Percentiles rank a stretch among this genome's conserved stretches.
phyloP scores from a whole-genome alignment of 2,888 invertebrate genomes.

The Melangyna quadrimaculata region DNA sequence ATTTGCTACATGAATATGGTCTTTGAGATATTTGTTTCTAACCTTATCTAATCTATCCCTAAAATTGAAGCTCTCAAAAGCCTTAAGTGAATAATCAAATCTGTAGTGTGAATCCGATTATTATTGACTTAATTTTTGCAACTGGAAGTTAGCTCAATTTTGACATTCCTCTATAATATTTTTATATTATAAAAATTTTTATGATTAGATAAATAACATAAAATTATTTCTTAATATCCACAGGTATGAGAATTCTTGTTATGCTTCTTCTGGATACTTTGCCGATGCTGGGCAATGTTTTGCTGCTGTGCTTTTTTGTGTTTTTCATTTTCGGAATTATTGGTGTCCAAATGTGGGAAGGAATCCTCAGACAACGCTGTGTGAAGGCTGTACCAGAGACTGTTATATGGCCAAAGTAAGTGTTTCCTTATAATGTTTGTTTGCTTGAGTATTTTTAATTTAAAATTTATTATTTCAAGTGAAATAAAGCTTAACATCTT shows the following conservation, averaged over 20 bases:
- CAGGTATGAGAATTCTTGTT: conserved; percentile 99
- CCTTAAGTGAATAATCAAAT: too few species aligned
- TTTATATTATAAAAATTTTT: too few species aligned
- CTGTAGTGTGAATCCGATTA: too few species aligned
- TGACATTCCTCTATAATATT: too few species aligned
- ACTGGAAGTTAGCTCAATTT: too few species aligned
- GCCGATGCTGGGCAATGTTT: conserved; percentile 99
- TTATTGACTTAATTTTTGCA: too few species aligned
- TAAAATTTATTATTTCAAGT: conserved; percentile 2
- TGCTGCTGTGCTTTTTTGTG: conserved; percentile 99
- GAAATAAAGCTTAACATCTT: background rate
- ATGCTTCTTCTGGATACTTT: conserved; percentile 98
- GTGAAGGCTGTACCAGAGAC: conserved; percentile 82
- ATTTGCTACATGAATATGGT: too few species aligned
- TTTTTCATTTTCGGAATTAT: conserved; percentile 99
- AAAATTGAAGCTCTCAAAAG: too few species aligned
- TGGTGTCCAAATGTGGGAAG: conserved; percentile 99
- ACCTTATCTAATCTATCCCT: too few species aligned
- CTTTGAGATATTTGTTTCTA: too few species aligned
- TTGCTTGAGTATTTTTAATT: background rate
- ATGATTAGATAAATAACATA: too few species aligned
- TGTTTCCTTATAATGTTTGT: conserved; percentile 74
- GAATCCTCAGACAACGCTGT: conserved; percentile 96
- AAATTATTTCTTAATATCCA: conserved; percentile 53
- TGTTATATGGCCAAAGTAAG: conserved; percentile 89